Conservation (phyloP, 2,888 invertebrate species). For the Mayetiola destructor region DNA sequence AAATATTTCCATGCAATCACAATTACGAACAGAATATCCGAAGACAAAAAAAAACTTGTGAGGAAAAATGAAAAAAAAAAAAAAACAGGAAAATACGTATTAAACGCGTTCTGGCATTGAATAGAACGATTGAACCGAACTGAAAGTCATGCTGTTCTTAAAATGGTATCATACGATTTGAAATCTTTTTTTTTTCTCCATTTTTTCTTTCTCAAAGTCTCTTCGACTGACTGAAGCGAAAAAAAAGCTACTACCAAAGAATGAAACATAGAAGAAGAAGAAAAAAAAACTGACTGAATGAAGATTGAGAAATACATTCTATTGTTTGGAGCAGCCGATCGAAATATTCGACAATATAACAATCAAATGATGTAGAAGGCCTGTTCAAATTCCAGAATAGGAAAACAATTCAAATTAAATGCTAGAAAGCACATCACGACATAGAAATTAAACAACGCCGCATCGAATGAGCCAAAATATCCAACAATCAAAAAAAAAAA, state of each 20-base stretch:
- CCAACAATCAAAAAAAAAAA: neutral
- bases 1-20: too few relatives aligned
- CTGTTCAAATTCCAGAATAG: slow-evolving; percentile 3
- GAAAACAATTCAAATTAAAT: slow-evolving; percentile 7
- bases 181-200: neutral
- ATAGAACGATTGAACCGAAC: neutral
- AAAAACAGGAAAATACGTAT: neutral
- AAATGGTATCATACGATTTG: slow-evolving; percentile 8
- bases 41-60: neutral
- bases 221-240: neutral
- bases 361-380: slow-evolving; percentile 8
- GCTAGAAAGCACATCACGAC: slow-evolving; percentile 11
- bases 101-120: neutral
- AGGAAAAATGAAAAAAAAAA: neutral
- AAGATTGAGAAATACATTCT: slow-evolving; percentile 1
- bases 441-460: slow-evolving; percentile 11
- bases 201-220: neutral
- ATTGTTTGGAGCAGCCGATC: slow-evolving; percentile 1
- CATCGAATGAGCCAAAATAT: neutral
- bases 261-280: neutral
- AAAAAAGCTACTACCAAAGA: neutral
- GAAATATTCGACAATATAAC: slow-evolving; percentile 3
- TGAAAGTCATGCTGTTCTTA: slow-evolving; percentile 11
- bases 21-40: too few relatives aligned
- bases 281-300: neutral